Conservation (phyloP, 2,113 vertebrate genomes). For the Tapirus terrestris region DNA sequence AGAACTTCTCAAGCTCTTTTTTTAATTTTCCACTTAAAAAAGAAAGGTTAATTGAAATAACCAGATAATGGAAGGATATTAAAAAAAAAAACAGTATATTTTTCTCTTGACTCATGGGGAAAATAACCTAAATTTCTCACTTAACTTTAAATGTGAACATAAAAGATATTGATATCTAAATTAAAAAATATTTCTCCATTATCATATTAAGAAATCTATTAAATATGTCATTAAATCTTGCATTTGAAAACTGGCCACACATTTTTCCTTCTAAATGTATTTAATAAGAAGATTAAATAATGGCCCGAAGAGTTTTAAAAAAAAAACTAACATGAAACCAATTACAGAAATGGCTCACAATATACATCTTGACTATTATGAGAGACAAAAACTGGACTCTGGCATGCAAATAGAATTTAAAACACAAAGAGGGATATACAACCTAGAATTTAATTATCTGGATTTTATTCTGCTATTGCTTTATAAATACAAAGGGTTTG, state of each 20-base stretch:
- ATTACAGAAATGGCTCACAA: not conserved
- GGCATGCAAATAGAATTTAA: not conserved
- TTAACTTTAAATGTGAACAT: not conserved
- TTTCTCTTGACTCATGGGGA: not conserved
- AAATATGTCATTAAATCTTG: conserved; percentile 19
- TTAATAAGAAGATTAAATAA: conserved; percentile 22
- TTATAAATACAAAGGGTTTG: not conserved
- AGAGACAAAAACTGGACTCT: not conserved
- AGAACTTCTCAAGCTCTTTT: not conserved
- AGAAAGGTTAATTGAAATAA: conserved; percentile 29
- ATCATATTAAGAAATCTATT: conserved; percentile 29
- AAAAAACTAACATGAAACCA: not conserved
- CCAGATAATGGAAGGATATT: conserved; percentile 10
- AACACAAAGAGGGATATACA: not conserved
- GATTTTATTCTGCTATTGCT: not conserved
- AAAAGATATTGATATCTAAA: conserved; percentile 53
- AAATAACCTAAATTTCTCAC: not conserved
- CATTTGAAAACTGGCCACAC: conserved; percentile 24
- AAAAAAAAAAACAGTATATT: not conserved
- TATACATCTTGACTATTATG: not conserved
- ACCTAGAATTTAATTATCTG: not conserved
- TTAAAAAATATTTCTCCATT: conserved; percentile 36
- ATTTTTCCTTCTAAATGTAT: not conserved
- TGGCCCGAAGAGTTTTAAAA: not conserved
- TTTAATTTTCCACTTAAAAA: not conserved